A percentile compares a stretch with the other conserved stretches of the same genome.
Evolutionary conservation across 2,797 vertebrate species (phyloP).

Genomic region (Choloepus didactylus): DNA sequence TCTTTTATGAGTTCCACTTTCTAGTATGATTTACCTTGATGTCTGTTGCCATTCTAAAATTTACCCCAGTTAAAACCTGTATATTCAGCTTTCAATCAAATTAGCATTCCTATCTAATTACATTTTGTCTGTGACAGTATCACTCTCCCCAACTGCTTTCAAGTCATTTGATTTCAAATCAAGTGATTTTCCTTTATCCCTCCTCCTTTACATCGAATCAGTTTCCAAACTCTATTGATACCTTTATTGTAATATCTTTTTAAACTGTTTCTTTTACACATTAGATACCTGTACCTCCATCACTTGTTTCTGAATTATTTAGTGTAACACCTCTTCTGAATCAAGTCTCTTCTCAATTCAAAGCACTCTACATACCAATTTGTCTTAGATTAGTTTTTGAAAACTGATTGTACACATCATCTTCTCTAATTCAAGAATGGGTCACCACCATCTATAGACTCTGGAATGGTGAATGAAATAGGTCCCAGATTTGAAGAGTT

Average conservation of each 20-base stretch:
- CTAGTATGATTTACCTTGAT: conserved; percentile 32
- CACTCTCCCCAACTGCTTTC: not conserved
- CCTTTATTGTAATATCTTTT: not conserved
- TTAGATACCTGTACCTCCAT: not conserved
- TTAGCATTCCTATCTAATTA: not conserved
- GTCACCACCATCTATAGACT: not conserved
- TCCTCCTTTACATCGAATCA: not conserved
- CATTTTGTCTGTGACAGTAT: not conserved
- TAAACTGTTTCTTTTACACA: not conserved
- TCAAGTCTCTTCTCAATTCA: not conserved
- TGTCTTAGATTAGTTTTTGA: not conserved
- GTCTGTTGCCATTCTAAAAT: not conserved
- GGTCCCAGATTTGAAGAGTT: not conserved
- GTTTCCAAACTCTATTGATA: not conserved
- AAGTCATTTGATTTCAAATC: not conserved
- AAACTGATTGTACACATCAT: not conserved
- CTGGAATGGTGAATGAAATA: not conserved
- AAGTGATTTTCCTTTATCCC: not conserved
- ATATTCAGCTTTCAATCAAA: conserved; percentile 7
- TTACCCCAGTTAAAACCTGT: not conserved
- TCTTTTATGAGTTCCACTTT: conserved; percentile 12
- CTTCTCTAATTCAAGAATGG: not conserved
- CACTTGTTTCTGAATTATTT: not conserved
- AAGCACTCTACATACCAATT: not conserved
- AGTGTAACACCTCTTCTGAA: not conserved